phyloP scores from a whole-genome alignment of 2,113 vertebrate species.

The Aix galericulata region DNA sequence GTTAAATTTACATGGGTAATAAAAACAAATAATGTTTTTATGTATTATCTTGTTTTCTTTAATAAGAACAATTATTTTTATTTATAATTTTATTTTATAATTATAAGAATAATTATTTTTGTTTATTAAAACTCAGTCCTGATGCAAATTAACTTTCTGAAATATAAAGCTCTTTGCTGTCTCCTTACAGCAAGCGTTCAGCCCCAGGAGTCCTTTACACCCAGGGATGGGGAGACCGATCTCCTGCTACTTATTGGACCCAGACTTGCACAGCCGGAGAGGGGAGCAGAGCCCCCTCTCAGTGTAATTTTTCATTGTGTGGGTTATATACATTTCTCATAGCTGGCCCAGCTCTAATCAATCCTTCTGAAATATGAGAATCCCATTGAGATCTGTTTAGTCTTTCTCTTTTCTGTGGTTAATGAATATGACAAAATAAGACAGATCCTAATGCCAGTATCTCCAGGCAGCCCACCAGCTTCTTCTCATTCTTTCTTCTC shows the following conservation, averaged over 20 bases:
- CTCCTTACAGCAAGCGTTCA: rapidly evolving
- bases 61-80: not conserved
- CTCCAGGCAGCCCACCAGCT: not conserved
- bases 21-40: not conserved
- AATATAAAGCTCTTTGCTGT: not conserved
- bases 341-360: not conserved
- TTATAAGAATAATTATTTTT: not conserved
- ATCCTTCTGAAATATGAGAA: constrained; percentile 40
- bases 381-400: not conserved
- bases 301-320: not conserved
- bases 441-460: not conserved
- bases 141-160: not conserved
- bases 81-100: not conserved
- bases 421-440: constrained; percentile 36
- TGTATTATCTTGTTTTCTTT: not conserved
- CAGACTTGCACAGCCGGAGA: not conserved
- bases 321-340: not conserved
- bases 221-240: not conserved
- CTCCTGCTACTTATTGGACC: not conserved
- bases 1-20: not conserved
- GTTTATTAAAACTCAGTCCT: not conserved
- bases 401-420: not conserved
- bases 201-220: not conserved
- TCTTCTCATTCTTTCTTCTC: not conserved
- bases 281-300: not conserved